Evolutionary conservation across 35 echinoderm and acorn worm species (phyloP).

Genomic region (Ophiothrix spiculata): DNA sequence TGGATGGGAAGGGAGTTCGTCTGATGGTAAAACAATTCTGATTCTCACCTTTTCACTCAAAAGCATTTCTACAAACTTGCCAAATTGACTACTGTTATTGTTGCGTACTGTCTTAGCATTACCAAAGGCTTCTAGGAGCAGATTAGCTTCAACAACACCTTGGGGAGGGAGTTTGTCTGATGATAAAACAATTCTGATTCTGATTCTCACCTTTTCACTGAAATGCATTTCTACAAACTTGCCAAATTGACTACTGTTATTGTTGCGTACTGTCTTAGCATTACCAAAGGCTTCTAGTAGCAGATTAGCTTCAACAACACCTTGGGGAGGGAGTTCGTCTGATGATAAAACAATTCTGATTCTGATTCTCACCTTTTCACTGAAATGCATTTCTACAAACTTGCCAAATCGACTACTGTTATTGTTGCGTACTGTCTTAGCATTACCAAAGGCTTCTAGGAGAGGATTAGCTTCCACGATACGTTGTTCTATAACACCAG

Average conservation of each 20-base stretch:
- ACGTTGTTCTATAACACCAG: slow-evolving; percentile 90
- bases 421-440: slow-evolving; percentile 95
- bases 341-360: too few species aligned
- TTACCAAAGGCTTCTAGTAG: slow-evolving; percentile 97
- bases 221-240: slow-evolving; percentile 99
- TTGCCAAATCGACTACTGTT: slow-evolving; percentile 99
- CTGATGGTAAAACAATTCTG: too few species aligned
- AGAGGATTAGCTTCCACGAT: slow-evolving; percentile 96
- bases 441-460: slow-evolving; percentile 96
- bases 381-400: slow-evolving; percentile 96
- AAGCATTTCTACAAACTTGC: too few species aligned
- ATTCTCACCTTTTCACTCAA: too few species aligned
- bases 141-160: too few species aligned
- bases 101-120: slow-evolving; percentile 96
- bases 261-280: slow-evolving; percentile 94
- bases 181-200: too few species aligned
- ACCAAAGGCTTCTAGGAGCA: slow-evolving; percentile 83
- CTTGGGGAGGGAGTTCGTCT: too few species aligned
- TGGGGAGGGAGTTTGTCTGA: too few species aligned
- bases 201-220: slow-evolving; percentile 67
- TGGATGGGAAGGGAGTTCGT: too few species aligned
- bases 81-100: slow-evolving; percentile 95
- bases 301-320: slow-evolving; percentile 91
- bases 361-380: slow-evolving; percentile 62
- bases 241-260: slow-evolving; percentile 98